Evolutionary conservation across 2,888 invertebrate genomes (phyloP).

Genomic region (Heteromyza rotundicornis): DNA sequence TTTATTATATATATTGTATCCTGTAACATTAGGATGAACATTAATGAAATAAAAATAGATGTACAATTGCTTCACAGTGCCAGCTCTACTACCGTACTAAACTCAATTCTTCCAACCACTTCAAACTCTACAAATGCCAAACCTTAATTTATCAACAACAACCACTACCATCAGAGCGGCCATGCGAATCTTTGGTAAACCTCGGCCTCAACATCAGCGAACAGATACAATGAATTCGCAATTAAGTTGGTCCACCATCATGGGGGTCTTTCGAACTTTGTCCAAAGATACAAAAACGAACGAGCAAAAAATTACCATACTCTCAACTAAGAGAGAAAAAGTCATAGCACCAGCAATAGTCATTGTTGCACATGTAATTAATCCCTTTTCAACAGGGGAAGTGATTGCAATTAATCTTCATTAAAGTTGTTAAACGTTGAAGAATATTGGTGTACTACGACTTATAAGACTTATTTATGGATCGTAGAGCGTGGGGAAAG

Average conservation of each 20-base stretch:
- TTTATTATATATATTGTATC: too few relatives aligned
- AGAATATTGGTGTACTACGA: slow-evolving; percentile 36
- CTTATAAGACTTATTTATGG: too few relatives aligned
- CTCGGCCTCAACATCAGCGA: background rate
- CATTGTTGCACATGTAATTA: slow-evolving; percentile 45
- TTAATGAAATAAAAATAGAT: too few relatives aligned
- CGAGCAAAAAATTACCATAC: too few relatives aligned
- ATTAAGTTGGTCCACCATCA: slow-evolving; percentile 49
- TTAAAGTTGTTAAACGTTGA: slow-evolving; percentile 52
- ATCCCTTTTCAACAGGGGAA: slow-evolving; percentile 56
- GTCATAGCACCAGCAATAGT: slow-evolving; percentile 1
- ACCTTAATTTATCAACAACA: background rate
- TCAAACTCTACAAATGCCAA: background rate
- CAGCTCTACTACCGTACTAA: too few relatives aligned
- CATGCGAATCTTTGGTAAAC: background rate
- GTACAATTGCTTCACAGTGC: too few relatives aligned
- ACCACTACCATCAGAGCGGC: background rate
- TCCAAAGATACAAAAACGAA: slow-evolving; percentile 33
- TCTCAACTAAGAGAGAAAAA: background rate
- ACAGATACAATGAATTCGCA: slow-evolving; percentile 44
- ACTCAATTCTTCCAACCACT: background rate
- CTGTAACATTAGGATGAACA: too few relatives aligned
- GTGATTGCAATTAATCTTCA: slow-evolving; percentile 63
- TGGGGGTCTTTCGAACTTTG: slow-evolving; percentile 55
- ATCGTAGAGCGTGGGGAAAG: too few relatives aligned